Evolutionary conservation across 1,140 invertebrate species (phyloP), one percentile per base, ranked within the genome.

Genomic region (Drosophila hydei): DNA sequence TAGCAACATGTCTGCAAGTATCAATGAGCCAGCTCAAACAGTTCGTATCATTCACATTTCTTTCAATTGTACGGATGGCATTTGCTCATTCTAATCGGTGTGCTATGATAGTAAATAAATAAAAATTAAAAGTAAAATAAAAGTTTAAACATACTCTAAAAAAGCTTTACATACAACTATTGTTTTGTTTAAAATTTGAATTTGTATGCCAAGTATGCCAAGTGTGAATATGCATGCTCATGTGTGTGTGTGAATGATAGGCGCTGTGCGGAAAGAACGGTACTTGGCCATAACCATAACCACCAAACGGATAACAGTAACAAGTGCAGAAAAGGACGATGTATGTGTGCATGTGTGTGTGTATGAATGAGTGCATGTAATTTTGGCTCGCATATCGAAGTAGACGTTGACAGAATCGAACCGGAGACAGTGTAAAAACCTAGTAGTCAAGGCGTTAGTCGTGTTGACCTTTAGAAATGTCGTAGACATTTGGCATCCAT

Each of bases 1-100:
- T 79, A 79, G 79, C 79, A 84, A 85, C 80, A 72, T 75, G 74
- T 60, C 67, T 60, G 42, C 55, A 58, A 51, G 18, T 11, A 8
- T 0, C 11, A 19, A 43, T 43, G 63, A 48, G 45, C 12, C 14
- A 33, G 9, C 30, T 11, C 8, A 36, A 38, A 30, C 14, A 3
- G 7, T n/a, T 4, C 6, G 60, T 33, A 74, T 79, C 80, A 84
- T 77, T 68, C 48, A 70, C 42, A 19, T 11, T 30, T 36, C 8
- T n/a, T n/a, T n/a, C 0, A 33, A 19, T 19, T 9, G 16, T 19
- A 7, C 36, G 5, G 7, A 25, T 27, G 14, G 6, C 23, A 9
- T 3, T 27, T 25, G 16, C 43, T 45, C 23, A 8, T n/a, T 50
- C 23, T 11, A 14, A 50, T 50, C 47, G 9, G 8, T 27, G 23